Evolutionary conservation across 2,888 invertebrate species (phyloP).

Genomic region (Phyllotreta striolata): DNA sequence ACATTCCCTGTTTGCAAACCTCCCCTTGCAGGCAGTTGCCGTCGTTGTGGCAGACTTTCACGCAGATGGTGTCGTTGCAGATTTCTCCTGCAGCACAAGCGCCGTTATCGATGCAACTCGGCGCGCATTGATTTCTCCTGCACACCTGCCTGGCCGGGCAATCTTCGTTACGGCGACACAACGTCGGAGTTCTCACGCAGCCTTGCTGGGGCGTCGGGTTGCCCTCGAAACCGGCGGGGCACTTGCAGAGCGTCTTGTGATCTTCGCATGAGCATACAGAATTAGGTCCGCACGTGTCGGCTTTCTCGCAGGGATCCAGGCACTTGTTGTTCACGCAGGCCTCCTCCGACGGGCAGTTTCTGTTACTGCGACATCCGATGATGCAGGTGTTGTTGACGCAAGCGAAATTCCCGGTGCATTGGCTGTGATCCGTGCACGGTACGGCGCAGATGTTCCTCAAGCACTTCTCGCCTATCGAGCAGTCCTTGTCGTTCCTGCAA

Average conservation of each 20-base stretch:
- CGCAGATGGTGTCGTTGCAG: conserved; percentile 79
- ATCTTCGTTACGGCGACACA: conserved; percentile 73
- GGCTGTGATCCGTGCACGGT: conserved; percentile 82
- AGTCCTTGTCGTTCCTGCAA: conserved; percentile 79
- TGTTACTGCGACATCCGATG: conserved; percentile 84
- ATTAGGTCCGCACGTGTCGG: conserved; percentile 84
- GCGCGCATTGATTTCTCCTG: conserved; percentile 78
- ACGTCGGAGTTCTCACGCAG: conserved; percentile 81
- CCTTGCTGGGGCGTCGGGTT: conserved; percentile 89
- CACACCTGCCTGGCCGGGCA: conserved; percentile 83
- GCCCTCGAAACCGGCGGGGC: conserved; percentile 86
- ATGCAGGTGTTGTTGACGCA: conserved; percentile 82
- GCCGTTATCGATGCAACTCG: conserved; percentile 76
- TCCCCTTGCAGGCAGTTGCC: conserved; percentile 91
- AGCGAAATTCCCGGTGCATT: conserved; percentile 81
- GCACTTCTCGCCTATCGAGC: conserved; percentile 81
- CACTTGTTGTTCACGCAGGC: conserved; percentile 88
- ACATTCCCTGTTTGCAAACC: conserved; percentile 81
- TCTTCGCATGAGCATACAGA: conserved; percentile 79
- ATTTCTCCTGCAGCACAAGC: conserved; percentile 86
- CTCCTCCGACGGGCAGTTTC: conserved; percentile 78
- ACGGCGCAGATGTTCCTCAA: conserved; percentile 78
- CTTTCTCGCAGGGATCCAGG: conserved; percentile 79
- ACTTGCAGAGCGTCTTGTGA: conserved; percentile 80
- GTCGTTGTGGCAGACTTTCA: conserved; percentile 87